These are phyloP conservation scores for Hyperoplus lanceolatus DNA, from an alignment of 2,797 vertebrate genomes.

Conservation along the genomic window DNA sequence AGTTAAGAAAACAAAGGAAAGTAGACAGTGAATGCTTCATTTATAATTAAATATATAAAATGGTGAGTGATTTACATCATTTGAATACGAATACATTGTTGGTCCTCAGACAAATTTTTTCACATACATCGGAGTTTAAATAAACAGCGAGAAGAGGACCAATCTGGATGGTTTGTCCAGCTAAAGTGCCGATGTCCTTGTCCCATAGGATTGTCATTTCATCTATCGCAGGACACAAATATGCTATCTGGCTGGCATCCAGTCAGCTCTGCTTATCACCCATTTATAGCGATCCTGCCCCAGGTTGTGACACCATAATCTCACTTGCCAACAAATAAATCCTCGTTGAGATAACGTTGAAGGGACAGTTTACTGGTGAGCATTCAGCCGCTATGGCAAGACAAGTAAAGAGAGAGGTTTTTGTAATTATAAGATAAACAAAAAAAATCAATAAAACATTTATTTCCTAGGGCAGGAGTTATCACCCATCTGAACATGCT, in stretches of 20 bases:
- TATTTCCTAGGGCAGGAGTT: neutral
- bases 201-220: conserved; percentile 25
- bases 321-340: conserved; percentile 42
- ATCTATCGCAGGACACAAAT: conserved; percentile 40
- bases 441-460: neutral
- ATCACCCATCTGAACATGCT: neutral
- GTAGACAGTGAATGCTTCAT: conserved; percentile 13
- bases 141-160: conserved; percentile 14
- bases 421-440: too few species aligned
- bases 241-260: conserved; percentile 44
- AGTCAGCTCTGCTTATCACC: conserved; percentile 39
- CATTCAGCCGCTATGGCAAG: conserved; percentile 26
- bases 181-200: conserved; percentile 17
- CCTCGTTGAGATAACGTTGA: conserved; percentile 39
- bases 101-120: neutral
- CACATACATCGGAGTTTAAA: conserved; percentile 22
- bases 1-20: conserved; percentile 16
- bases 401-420: neutral
- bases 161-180: conserved; percentile 11
- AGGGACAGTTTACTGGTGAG: conserved; percentile 37
- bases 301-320: conserved; percentile 40
- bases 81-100: neutral
- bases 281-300: conserved; percentile 35
- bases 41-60: conserved; percentile 3
- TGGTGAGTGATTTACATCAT: neutral